phyloP scores from a whole-genome alignment of 2,113 vertebrate species.

The Fregetta grallaria region DNA sequence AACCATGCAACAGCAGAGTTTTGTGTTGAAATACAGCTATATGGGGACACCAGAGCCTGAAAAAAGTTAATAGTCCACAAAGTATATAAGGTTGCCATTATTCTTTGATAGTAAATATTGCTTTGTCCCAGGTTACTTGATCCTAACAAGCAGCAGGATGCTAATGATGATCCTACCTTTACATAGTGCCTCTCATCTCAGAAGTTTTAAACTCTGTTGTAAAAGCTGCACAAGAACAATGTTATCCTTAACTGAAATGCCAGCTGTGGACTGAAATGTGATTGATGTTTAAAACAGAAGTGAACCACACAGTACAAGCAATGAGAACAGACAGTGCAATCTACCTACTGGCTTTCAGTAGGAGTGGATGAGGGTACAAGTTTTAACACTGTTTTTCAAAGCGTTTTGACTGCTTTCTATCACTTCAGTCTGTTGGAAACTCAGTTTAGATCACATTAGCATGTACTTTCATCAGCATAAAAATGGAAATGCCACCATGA shows the following conservation, averaged over 20 bases:
- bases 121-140: neutral
- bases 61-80: neutral
- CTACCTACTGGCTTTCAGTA: neutral
- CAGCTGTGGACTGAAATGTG: neutral
- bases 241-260: neutral
- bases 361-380: neutral
- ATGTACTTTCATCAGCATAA: neutral
- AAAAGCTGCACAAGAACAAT: neutral
- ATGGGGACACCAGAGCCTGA: neutral
- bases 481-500: neutral
- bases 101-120: neutral
- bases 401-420: neutral
- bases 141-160: neutral
- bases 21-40: neutral
- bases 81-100: neutral
- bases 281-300: neutral
- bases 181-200: neutral
- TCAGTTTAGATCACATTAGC: neutral
- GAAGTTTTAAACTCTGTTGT: neutral
- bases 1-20: neutral
- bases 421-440: neutral
- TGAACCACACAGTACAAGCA: fast-evolving
- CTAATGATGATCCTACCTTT: neutral
- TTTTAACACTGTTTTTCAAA: neutral
- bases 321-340: neutral